Conservation (phyloP, 2,113 vertebrate genomes). For the Sitta europaea region DNA sequence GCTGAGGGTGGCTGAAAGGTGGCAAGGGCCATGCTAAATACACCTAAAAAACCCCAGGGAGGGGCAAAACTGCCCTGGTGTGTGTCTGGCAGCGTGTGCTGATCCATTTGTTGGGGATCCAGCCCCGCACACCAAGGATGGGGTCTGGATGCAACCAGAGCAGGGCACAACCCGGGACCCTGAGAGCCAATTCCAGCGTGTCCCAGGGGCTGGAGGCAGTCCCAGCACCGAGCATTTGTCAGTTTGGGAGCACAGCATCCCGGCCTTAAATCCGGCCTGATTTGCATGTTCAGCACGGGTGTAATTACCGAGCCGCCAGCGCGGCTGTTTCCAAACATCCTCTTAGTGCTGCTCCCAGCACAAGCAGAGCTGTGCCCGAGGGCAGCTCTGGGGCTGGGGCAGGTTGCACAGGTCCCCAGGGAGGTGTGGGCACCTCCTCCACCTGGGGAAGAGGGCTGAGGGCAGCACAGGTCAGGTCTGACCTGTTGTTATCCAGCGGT, state of each 20-base stretch:
- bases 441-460: neutral
- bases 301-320: neutral
- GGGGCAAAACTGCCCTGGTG: neutral
- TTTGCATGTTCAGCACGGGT: neutral
- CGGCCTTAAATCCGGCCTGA: neutral
- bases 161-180: accelerated
- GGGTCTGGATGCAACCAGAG: neutral
- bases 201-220: neutral
- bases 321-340: neutral
- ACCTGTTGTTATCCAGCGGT: neutral
- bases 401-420: neutral
- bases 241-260: neutral
- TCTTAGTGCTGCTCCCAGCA: neutral
- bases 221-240: neutral
- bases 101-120: accelerated
- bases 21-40: accelerated
- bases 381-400: neutral
- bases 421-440: neutral
- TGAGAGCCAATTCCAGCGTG: accelerated
- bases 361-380: neutral
- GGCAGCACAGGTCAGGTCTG: neutral
- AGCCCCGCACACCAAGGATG: accelerated
- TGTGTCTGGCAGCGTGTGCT: accelerated
- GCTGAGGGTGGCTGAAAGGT: neutral
- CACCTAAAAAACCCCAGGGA: accelerated